These are phyloP conservation scores for Papilio demoleus DNA, from an alignment of 2,888 invertebrate genomes.

Conservation along the genomic window DNA sequence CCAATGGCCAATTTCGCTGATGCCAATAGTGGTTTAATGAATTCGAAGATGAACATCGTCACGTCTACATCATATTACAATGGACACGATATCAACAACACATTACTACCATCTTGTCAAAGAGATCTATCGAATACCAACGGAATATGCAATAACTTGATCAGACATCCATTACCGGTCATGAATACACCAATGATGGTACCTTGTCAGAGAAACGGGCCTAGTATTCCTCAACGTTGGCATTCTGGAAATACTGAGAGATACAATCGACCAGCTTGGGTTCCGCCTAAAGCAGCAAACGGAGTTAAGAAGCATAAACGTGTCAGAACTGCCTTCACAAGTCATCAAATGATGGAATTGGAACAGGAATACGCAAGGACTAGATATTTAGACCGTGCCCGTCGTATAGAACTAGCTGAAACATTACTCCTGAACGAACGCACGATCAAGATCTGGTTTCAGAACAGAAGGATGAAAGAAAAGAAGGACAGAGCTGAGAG, in stretches of 20 bases:
- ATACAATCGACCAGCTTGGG: constrained; percentile 44
- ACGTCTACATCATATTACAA: constrained; percentile 39
- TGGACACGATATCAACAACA: constrained; percentile 34
- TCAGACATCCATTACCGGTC: constrained; percentile 1
- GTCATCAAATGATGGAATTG: constrained; percentile 87
- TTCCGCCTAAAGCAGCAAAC: constrained; percentile 47
- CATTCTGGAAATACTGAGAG: constrained; percentile 39
- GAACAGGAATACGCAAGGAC: constrained; percentile 89
- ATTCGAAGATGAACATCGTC: constrained; percentile 44
- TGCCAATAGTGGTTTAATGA: constrained; percentile 43
- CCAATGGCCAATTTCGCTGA: constrained; percentile 43
- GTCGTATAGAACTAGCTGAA: constrained; percentile 85
- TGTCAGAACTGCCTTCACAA: constrained; percentile 91
- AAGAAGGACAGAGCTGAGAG: constrained; percentile 83
- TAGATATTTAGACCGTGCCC: constrained; percentile 88
- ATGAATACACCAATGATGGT: constrained; percentile 32
- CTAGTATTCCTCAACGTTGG: constrained; percentile 41
- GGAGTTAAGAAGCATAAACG: constrained; percentile 81
- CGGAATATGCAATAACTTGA: constrained; percentile 25
- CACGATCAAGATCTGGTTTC: constrained; percentile 92
- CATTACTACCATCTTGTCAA: constrained; percentile 38
- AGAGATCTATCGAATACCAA: constrained; percentile 29
- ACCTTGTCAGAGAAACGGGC: constrained; percentile 28
- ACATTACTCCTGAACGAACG: constrained; percentile 58
- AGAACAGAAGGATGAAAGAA: constrained; percentile 90